phyloP scores from a whole-genome alignment of 2,113 vertebrate species.

The Tupaia tana region DNA sequence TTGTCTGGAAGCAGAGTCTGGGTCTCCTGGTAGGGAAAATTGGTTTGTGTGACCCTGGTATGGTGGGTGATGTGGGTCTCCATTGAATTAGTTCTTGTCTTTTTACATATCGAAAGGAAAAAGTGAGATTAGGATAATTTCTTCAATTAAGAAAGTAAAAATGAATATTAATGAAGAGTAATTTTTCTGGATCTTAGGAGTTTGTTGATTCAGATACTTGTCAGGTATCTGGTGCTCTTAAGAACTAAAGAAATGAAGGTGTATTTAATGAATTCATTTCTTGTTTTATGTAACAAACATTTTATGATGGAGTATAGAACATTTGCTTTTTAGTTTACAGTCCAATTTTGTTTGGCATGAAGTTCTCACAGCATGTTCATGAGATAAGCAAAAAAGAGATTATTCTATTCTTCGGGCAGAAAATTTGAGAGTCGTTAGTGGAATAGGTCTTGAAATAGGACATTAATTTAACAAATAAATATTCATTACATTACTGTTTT shows the following conservation, averaged over 20 bases:
- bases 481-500: not conserved
- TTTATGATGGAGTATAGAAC: not conserved
- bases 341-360: not conserved
- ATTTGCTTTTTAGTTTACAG: not conserved
- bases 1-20: not conserved
- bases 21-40: not conserved
- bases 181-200: not conserved
- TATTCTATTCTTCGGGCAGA: not conserved
- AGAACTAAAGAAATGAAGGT: not conserved
- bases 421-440: not conserved
- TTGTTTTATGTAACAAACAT: not conserved
- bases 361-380: not conserved
- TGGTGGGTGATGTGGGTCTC: not conserved
- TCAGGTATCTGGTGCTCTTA: not conserved
- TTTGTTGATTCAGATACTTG: not conserved
- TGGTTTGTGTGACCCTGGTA: not conserved
- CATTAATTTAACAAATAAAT: slow-evolving; percentile 32
- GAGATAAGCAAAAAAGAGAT: slow-evolving; percentile 4
- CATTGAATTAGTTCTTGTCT: not conserved
- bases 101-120: not conserved
- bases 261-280: not conserved
- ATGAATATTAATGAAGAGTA: not conserved
- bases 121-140: not conserved
- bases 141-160: not conserved
- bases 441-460: not conserved